These are phyloP conservation scores for Nymphalis polychloros DNA, from an alignment of 2,888 invertebrate species.

Conservation along the genomic window DNA sequence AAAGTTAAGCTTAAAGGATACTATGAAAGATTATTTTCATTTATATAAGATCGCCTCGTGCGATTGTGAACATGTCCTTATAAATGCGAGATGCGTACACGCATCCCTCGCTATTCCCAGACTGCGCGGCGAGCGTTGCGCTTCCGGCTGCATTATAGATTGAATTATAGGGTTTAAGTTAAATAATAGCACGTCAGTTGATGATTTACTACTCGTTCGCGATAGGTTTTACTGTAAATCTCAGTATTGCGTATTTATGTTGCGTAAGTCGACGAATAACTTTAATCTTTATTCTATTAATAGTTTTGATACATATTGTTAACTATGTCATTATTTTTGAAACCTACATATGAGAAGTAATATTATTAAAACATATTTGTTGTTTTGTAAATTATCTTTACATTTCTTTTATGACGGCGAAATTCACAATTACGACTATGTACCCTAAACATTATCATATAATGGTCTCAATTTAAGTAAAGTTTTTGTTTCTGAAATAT, in stretches of 20 bases:
- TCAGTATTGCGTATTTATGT: background rate
- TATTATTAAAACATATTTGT: too few relatives aligned
- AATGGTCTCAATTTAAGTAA: too few relatives aligned
- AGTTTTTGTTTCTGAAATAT: too few relatives aligned
- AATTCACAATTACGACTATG: too few relatives aligned
- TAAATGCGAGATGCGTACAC: constrained; percentile 21
- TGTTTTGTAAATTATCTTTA: too few relatives aligned
- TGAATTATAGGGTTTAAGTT: constrained; percentile 32
- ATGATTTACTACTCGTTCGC: constrained; percentile 11
- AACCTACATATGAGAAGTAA: too few relatives aligned
- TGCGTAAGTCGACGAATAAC: background rate
- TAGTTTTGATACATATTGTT: background rate
- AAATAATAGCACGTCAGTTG: constrained; percentile 16
- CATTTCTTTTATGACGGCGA: too few relatives aligned
- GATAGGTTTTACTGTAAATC: constrained; percentile 1
- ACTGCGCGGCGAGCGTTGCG: constrained; percentile 40
- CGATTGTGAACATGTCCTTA: constrained; percentile 16
- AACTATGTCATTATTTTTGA: too few relatives aligned
- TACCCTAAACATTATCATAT: too few relatives aligned
- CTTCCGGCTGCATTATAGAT: constrained; percentile 34
- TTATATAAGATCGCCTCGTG: background rate
- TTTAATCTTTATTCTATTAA: background rate
- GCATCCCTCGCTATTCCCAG: constrained; percentile 39
- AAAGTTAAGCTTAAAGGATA: too few relatives aligned
- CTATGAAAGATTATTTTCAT: too few relatives aligned